Conservation (phyloP, 2,888 invertebrate genomes). For the Drosophila barbarae region DNA sequence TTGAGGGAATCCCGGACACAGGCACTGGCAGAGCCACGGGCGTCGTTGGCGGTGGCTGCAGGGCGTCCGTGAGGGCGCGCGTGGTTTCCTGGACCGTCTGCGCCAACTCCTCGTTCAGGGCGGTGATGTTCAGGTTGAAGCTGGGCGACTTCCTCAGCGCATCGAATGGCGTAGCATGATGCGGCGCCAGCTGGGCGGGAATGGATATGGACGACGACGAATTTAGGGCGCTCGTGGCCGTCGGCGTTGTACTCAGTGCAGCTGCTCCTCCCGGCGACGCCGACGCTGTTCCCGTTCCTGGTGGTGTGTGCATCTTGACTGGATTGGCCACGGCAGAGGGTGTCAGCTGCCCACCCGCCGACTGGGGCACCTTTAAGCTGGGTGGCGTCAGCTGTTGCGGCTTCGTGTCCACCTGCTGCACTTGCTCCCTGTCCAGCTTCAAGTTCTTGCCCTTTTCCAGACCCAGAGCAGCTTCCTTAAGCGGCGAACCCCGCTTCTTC, state of each 20-base stretch:
- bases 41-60: constrained; percentile 55
- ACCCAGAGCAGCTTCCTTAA: constrained; percentile 67
- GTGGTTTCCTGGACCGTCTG: constrained; percentile 78
- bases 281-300: constrained; percentile 10
- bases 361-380: constrained; percentile 7
- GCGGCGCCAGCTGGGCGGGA: constrained; percentile 6
- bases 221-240: not conserved
- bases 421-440: constrained; percentile 49
- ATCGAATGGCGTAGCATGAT: constrained; percentile 79
- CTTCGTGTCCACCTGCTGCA: constrained; percentile 34
- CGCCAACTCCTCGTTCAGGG: constrained; percentile 77
- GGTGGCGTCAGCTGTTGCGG: constrained; percentile 21
- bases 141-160: constrained; percentile 78
- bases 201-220: not conserved
- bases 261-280: not conserved
- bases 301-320: constrained; percentile 21
- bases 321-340: not conserved
- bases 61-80: constrained; percentile 72
- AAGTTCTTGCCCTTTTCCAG: constrained; percentile 66
- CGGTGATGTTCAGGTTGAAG: constrained; percentile 78
- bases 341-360: not conserved
- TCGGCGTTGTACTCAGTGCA: not conserved
- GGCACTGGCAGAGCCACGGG: constrained; percentile 23
- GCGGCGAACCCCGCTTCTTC: constrained; percentile 76
- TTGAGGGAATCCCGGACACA: not conserved